Base-by-base conservation (phyloP, 2,888 invertebrate genomes). In the Eulithis prunata region DNA sequence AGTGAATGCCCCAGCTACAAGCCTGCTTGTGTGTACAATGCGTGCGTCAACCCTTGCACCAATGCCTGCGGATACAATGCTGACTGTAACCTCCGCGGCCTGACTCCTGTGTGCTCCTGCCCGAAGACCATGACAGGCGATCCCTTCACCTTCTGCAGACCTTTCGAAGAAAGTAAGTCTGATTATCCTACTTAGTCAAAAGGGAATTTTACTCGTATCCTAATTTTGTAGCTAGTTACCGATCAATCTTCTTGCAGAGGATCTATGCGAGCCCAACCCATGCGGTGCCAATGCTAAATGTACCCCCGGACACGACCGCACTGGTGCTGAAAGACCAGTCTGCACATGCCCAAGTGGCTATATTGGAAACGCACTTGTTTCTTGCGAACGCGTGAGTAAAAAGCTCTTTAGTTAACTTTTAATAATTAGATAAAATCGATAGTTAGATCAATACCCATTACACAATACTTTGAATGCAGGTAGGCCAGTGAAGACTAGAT, bases 51-150 rank as follows among this genome's bases (percentile, higher is more conserved):
- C 85, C 97, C 97, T 0, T 98, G 98, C 84, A 95, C 95, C 14
- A 96, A 96, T 57, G 96, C 96, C 6, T 97, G 97, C 78, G 97
- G 97, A 51, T 90, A 95, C 13, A 95, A 95, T 71, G 97, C 97
- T 3, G 96, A 97, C 77, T 98, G 97, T 85, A 94, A 95, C 78
- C 94, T 97, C 49, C 94, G 96, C 53, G 97, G 96, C 4, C 93
- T 96, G 59, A 97, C 97, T 5, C 97, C 97, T 0, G 95, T 97
- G 13, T 98, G 97, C 86, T 97, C 96, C 64, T 98, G 97, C 84
- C 97, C 97, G 0, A 95, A 94, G 80, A 96, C 97, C 79, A 97
- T 96, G 96, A 97, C 97, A 32, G 97, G 97, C 1, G 96, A 97
- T 93, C 97, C 97, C 4, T 97, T 97, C 87, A 93, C 95, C 2